Conservation (phyloP, 35 echinoderm and acorn worm species). For the Lytechinus variegatus region DNA sequence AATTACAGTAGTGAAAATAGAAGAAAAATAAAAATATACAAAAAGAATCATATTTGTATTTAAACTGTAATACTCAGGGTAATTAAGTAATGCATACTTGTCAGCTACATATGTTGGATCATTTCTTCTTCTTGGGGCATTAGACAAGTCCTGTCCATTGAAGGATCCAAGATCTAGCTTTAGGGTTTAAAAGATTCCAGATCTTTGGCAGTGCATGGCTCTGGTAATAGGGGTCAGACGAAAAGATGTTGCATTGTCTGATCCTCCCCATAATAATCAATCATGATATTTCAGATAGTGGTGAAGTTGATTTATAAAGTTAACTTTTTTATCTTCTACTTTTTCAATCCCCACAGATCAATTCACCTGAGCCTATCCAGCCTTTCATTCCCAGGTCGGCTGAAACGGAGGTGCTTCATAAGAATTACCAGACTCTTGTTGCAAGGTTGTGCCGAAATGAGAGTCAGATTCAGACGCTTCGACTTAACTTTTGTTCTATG, state of each 20-base stretch:
- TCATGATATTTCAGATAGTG: neutral
- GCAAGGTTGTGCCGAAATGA: conserved; percentile 79
- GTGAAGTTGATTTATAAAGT: neutral
- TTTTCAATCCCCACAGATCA: neutral
- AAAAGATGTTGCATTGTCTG: too few species aligned
- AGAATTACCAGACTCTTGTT: conserved; percentile 82
- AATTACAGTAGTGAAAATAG: too few species aligned
- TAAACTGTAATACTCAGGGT: neutral
- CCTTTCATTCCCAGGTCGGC: conserved; percentile 56
- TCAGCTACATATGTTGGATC: too few species aligned
- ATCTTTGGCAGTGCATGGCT: too few species aligned
- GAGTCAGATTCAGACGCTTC: conserved; percentile 86
- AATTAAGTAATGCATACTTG: neutral
- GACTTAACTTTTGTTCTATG: conserved; percentile 82
- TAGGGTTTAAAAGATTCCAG: too few species aligned
- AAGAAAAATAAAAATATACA: too few species aligned
- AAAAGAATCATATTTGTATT: too few species aligned
- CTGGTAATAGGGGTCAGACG: too few species aligned
- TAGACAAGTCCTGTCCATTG: too few species aligned
- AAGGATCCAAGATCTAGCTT: too few species aligned
- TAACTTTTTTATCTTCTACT: neutral
- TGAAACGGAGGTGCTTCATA: conserved; percentile 59
- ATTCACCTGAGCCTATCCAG: conserved; percentile 26
- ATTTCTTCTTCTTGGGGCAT: too few species aligned
- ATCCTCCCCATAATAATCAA: neutral